Conservation (phyloP, 2,113 vertebrate species). For the Oenanthe oenanthe region DNA sequence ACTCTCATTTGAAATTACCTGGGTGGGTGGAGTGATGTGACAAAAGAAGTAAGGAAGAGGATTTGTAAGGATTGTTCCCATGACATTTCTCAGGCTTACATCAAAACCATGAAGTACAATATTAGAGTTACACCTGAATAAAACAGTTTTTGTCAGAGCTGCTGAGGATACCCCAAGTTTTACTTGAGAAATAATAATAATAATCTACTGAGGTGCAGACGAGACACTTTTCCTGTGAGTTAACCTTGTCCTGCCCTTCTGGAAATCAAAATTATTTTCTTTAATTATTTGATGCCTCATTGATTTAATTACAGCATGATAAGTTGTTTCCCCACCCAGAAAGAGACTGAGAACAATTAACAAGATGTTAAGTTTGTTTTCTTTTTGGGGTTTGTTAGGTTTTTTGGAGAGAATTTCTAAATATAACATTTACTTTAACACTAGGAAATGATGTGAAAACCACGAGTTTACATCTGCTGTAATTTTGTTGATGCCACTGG, state of each 20-base stretch:
- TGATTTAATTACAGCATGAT: neutral
- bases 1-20: neutral
- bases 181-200: neutral
- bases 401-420: neutral
- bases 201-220: neutral
- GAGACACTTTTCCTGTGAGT: neutral
- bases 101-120: constrained; percentile 6
- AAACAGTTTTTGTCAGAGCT: neutral
- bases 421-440: neutral
- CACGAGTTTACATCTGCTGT: neutral
- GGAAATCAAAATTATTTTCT: neutral
- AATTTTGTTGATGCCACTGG: neutral
- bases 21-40: neutral
- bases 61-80: neutral
- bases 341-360: neutral
- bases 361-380: neutral
- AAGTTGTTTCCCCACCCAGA: neutral
- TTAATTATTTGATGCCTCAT: neutral
- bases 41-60: constrained; percentile 7
- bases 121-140: neutral
- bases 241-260: neutral
- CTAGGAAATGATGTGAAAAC: neutral
- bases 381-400: neutral
- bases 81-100: neutral
- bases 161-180: neutral